Conservation (phyloP, 2,797 vertebrate species). For the Pseudocheirus occidentalis region DNA sequence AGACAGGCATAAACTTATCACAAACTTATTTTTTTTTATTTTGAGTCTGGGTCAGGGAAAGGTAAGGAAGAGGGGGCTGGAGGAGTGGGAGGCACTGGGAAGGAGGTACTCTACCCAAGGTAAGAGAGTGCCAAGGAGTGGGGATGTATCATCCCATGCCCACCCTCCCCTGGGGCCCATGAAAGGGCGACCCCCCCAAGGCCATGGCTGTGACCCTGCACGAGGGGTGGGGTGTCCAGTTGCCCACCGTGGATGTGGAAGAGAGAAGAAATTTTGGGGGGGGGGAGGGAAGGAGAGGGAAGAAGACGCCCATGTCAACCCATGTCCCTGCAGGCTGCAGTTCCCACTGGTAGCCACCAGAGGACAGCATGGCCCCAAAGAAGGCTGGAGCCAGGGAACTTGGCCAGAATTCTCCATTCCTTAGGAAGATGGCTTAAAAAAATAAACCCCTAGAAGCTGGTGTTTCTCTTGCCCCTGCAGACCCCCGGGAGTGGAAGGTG, state of each 20-base stretch:
- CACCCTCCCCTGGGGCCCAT: slow-evolving; percentile 70
- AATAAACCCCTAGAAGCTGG: slow-evolving; percentile 82
- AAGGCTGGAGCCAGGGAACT: slow-evolving; percentile 46
- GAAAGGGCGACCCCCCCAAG: slow-evolving; percentile 58
- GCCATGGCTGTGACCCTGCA: slow-evolving; percentile 66
- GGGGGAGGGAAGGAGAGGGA: neutral
- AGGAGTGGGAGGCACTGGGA: slow-evolving; percentile 57
- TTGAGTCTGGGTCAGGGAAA: slow-evolving; percentile 36
- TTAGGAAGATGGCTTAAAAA: slow-evolving; percentile 80
- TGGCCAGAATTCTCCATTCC: slow-evolving; percentile 74
- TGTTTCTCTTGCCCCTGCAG: slow-evolving; percentile 54
- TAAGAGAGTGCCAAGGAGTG: slow-evolving; percentile 60
- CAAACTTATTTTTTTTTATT: slow-evolving; percentile 76
- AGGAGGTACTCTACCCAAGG: slow-evolving; percentile 46
- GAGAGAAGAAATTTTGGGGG: neutral
- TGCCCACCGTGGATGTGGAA: slow-evolving; percentile 35
- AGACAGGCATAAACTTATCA: slow-evolving; percentile 51
- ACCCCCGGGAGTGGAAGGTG: slow-evolving; percentile 58
- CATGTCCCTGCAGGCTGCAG: slow-evolving; percentile 55
- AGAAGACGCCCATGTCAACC: neutral
- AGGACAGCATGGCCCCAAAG: slow-evolving; percentile 73
- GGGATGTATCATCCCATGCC: slow-evolving; percentile 48
- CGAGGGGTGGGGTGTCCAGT: slow-evolving; percentile 17
- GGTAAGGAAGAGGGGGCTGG: slow-evolving; percentile 12
- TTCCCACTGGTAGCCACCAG: slow-evolving; percentile 71